Conservation (phyloP, 2,113 vertebrate genomes). For the Coptodon bakossiorum region DNA sequence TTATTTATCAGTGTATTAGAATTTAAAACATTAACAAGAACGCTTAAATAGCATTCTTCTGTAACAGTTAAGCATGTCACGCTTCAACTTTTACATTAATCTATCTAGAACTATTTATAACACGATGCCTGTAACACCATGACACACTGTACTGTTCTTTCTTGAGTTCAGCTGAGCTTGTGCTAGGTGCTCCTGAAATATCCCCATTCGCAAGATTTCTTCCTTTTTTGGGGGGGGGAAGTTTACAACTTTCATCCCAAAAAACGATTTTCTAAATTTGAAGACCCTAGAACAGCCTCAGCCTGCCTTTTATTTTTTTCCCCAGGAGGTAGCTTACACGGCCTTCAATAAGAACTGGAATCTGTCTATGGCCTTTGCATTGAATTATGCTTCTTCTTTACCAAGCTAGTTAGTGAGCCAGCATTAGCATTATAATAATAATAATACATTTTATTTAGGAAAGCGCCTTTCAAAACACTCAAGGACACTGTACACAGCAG, state of each 20-base stretch:
- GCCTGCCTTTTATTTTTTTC: background rate
- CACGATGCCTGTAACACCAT: too few relatives aligned
- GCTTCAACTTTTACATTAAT: background rate
- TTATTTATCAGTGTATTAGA: background rate
- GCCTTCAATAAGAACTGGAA: background rate
- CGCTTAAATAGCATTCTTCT: background rate
- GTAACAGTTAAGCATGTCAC: background rate
- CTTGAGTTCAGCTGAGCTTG: too few relatives aligned
- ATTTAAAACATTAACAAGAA: background rate
- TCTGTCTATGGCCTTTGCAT: background rate
- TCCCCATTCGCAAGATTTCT: too few relatives aligned
- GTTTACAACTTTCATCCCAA: too few relatives aligned
- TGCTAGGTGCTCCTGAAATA: too few relatives aligned
- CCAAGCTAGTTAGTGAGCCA: background rate
- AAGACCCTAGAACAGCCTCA: too few relatives aligned
- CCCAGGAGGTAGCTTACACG: background rate
- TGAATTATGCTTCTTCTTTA: background rate
- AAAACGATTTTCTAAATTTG: too few relatives aligned
- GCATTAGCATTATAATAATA: accelerated
- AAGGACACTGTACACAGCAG: background rate
- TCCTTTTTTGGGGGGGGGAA: too few relatives aligned
- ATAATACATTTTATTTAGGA: background rate
- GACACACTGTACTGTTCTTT: too few relatives aligned
- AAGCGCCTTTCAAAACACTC: background rate
- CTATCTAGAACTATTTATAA: too few relatives aligned